Percentiles rank a stretch among this genome's conserved stretches.
These are phyloP conservation scores for Eucidaris tribuloides DNA, from an alignment of 35 echinoderm and acorn worm genomes.

Conservation along the genomic window DNA sequence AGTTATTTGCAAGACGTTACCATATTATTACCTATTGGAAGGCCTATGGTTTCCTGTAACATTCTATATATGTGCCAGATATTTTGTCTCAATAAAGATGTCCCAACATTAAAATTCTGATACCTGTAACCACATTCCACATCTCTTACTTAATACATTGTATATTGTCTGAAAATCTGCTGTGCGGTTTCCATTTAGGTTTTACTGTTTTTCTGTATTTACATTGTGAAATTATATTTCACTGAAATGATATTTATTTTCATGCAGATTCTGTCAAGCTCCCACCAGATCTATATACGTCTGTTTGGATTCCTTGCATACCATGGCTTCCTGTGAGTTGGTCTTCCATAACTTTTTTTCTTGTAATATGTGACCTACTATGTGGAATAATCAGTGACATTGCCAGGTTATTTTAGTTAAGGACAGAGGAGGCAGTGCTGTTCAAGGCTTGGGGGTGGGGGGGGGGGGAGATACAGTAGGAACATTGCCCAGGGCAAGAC, in stretches of 20 bases:
- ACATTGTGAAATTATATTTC: no score
- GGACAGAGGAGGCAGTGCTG: background rate
- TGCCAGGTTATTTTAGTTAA: background rate
- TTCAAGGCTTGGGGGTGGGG: background rate
- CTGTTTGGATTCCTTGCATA: slow-evolving; percentile 72
- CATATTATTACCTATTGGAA: no score
- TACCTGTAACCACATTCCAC: background rate
- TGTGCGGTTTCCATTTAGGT: background rate
- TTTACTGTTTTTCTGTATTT: no score
- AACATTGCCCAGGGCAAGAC: no score
- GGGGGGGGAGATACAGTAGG: background rate
- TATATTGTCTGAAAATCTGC: background rate
- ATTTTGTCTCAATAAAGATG: no score
- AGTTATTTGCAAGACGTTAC: no score
- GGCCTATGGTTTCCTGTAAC: no score
- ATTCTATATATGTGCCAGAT: no score
- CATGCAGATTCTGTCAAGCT: slow-evolving; percentile 33
- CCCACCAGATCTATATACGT: slow-evolving; percentile 27
- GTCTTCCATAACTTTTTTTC: background rate
- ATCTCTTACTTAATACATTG: no score
- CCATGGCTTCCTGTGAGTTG: slow-evolving; percentile 88
- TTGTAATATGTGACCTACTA: background rate
- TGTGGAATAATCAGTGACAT: background rate
- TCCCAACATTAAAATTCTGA: no score
- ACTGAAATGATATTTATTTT: no score